Conservation (phyloP, 2,113 vertebrate species). For the Zosterops japonicus region DNA sequence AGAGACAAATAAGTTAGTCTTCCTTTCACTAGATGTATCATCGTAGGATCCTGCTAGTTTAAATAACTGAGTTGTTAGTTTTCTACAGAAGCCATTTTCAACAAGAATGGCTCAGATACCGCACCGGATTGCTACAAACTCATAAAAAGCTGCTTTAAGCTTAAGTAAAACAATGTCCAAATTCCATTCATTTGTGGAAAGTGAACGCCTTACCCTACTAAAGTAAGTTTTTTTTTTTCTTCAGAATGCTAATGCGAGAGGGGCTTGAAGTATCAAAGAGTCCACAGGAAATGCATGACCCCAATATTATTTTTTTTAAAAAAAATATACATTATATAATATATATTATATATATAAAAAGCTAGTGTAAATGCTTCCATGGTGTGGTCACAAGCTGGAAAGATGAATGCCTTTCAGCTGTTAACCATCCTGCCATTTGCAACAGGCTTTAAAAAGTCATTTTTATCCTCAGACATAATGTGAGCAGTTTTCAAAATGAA, state of each 20-base stretch:
- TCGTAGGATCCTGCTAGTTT: constrained; percentile 82
- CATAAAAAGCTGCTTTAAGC: constrained; percentile 85
- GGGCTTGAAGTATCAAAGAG: constrained; percentile 83
- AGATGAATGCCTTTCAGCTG: constrained; percentile 83
- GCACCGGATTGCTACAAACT: constrained; percentile 82
- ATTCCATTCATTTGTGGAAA: constrained; percentile 79
- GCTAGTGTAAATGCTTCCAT: constrained; percentile 83
- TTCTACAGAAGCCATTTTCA: constrained; percentile 80
- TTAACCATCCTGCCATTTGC: constrained; percentile 89
- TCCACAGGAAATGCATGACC: constrained; percentile 84
- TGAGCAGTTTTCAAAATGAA: constrained; percentile 85
- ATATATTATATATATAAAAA: constrained; percentile 86
- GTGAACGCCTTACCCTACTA: constrained; percentile 77
- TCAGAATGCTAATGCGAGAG: constrained; percentile 82
- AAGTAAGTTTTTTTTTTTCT: constrained; percentile 75
- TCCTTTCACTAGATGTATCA: constrained; percentile 80
- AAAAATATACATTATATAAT: constrained; percentile 85
- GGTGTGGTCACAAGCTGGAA: constrained; percentile 78
- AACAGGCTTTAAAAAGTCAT: constrained; percentile 77
- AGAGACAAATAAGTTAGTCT: constrained; percentile 80
- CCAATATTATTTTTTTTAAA: constrained; percentile 81
- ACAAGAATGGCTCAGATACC: constrained; percentile 81
- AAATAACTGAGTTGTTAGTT: constrained; percentile 81
- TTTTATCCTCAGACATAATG: constrained; percentile 78
- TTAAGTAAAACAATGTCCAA: constrained; percentile 82